phyloP scores from a whole-genome alignment of 1,140 invertebrate species.

The Pararge aegeria region DNA sequence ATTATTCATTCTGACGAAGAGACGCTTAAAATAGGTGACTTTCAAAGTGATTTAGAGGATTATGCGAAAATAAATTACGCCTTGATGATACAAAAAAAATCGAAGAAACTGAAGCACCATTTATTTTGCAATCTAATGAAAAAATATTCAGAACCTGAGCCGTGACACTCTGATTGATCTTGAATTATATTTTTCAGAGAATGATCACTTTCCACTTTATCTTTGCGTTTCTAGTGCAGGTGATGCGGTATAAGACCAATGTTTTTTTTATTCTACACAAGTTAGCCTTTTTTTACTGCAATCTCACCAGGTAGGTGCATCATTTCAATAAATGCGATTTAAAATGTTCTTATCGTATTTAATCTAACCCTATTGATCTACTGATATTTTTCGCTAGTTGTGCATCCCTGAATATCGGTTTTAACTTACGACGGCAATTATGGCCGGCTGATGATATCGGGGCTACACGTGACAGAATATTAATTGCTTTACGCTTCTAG shows the following conservation, averaged over 20 bases:
- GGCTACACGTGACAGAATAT: constrained; percentile 5
- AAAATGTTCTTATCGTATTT: no score
- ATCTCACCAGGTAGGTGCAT: no score
- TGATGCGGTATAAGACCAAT: no score
- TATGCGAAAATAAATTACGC: not conserved
- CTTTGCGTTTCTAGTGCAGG: no score
- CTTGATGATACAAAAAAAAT: not conserved
- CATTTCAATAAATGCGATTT: no score
- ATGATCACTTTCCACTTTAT: no score
- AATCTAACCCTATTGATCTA: no score
- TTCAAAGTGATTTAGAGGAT: not conserved
- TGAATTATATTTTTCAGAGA: no score
- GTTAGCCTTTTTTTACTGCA: no score
- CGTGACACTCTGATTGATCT: no score
- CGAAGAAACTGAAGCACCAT: not conserved
- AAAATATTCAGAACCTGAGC: not conserved
- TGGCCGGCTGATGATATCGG: not conserved
- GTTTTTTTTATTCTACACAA: no score
- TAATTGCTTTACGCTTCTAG: constrained; percentile 1
- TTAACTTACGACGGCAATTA: not conserved
- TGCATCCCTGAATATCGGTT: not conserved
- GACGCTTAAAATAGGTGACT: not conserved
- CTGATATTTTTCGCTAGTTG: not conserved
- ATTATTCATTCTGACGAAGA: not conserved
- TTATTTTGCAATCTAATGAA: not conserved